Percentiles rank a stretch among this genome's conserved stretches.
phyloP scores from a whole-genome alignment of 2,113 vertebrate genomes.

The Galbula dea region DNA sequence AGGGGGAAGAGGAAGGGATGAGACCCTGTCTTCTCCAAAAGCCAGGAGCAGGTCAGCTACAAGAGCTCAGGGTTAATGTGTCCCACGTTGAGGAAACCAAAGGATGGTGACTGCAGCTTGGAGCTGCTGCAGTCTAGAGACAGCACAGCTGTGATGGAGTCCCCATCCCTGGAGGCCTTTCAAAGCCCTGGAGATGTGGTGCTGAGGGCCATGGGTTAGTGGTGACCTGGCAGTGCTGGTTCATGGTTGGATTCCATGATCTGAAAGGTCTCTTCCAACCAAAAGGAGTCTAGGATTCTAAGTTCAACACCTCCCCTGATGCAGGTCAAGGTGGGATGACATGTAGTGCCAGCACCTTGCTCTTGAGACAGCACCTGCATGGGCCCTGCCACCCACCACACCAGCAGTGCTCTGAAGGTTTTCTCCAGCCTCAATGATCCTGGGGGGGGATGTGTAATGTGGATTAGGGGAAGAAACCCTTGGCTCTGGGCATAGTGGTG shows the following conservation, averaged over 20 bases:
- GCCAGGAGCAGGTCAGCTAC: no score
- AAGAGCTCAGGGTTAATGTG: no score
- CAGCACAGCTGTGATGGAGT: background rate
- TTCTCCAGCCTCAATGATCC: background rate
- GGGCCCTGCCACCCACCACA: fast-evolving
- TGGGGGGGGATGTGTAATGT: fast-evolving
- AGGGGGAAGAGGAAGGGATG: background rate
- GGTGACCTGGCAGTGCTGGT: background rate
- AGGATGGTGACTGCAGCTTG: fast-evolving
- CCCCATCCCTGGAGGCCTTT: background rate
- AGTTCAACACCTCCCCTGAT: background rate
- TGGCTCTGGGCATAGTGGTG: background rate
- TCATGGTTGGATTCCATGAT: background rate
- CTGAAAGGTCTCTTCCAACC: background rate
- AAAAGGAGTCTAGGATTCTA: background rate
- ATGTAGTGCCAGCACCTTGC: fast-evolving
- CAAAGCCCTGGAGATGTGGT: background rate
- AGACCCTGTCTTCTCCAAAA: no score
- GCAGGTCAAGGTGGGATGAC: background rate
- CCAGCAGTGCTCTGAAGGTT: fast-evolving
- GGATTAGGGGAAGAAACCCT: fast-evolving
- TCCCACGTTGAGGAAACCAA: fast-evolving
- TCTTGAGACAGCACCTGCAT: background rate
- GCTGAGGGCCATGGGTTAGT: background rate
- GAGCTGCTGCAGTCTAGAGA: background rate